phyloP scores from a whole-genome alignment of 2,113 vertebrate species.

The Suncus etruscus region DNA sequence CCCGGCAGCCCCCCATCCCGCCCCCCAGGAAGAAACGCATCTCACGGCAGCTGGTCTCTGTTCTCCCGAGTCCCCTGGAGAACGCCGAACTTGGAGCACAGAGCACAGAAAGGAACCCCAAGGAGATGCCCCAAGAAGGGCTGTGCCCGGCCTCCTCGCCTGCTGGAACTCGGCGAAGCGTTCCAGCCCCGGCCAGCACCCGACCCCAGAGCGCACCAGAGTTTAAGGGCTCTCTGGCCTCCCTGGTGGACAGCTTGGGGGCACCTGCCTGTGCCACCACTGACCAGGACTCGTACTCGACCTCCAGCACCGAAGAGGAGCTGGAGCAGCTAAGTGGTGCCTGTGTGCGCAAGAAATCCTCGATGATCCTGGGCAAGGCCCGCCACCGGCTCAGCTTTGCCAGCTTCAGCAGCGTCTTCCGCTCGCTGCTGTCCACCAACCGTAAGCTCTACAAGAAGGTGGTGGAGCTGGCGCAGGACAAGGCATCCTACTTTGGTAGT shows the following conservation, averaged over 20 bases:
- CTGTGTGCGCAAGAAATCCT: constrained; percentile 88
- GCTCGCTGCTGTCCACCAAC: constrained; percentile 93
- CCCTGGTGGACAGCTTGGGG: constrained; percentile 86
- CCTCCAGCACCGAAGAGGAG: constrained; percentile 96
- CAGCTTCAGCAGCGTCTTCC: constrained; percentile 90
- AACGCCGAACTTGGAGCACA: fast-evolving
- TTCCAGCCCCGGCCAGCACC: neutral
- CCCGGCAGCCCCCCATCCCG: constrained; percentile 70
- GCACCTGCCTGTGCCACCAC: constrained; percentile 55
- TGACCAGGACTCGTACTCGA: constrained; percentile 94
- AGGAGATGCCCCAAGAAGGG: neutral
- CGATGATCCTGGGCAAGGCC: constrained; percentile 93
- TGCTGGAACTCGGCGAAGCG: too few species aligned
- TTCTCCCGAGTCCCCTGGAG: neutral
- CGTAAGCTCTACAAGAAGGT: constrained; percentile 95
- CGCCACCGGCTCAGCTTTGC: constrained; percentile 93
- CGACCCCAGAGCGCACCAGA: constrained; percentile 67
- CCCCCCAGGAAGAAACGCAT: constrained; percentile 82
- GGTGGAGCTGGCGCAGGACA: constrained; percentile 94
- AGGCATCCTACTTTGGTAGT: constrained; percentile 95
- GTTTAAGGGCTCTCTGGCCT: constrained; percentile 86
- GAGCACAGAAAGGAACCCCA: neutral
- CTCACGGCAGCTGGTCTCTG: constrained; percentile 65
- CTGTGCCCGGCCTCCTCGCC: too few species aligned
- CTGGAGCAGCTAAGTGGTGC: constrained; percentile 83